Conservation (phyloP, 2,113 vertebrate genomes). For the Psilopogon haemacephalus region DNA sequence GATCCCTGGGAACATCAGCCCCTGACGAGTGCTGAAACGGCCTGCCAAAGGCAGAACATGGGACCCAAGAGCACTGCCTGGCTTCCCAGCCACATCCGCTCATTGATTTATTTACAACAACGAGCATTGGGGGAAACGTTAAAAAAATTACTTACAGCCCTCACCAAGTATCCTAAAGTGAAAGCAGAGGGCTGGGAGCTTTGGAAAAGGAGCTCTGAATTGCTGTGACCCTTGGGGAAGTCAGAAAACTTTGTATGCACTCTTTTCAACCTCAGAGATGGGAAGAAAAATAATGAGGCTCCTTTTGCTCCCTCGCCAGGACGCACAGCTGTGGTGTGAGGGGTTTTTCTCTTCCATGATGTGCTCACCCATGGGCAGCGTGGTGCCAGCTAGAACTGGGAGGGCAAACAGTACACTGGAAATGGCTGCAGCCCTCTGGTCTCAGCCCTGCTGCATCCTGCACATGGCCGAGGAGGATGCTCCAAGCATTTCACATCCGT, state of each 20-base stretch:
- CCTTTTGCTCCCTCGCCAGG: background rate
- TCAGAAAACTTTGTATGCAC: slow-evolving; percentile 2
- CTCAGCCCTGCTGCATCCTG: background rate
- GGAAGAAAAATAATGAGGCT: background rate
- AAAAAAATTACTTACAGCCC: slow-evolving; percentile 13
- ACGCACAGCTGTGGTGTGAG: fast-evolving
- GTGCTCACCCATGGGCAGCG: fast-evolving
- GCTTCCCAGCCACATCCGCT: slow-evolving; percentile 17
- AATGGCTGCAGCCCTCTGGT: background rate
- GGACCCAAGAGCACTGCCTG: background rate
- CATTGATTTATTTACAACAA: background rate
- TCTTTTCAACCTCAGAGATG: background rate
- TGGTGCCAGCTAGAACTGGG: background rate
- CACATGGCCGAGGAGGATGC: background rate
- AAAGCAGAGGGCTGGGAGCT: slow-evolving; percentile 11
- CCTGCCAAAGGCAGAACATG: slow-evolving; percentile 35
- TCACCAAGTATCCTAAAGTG: slow-evolving; percentile 16
- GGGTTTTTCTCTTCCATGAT: fast-evolving
- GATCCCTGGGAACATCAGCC: background rate
- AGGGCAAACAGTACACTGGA: background rate
- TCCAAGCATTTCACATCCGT: background rate
- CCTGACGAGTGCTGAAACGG: fast-evolving
- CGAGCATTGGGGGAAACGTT: background rate
- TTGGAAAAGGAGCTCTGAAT: background rate
- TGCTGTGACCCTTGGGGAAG: slow-evolving; percentile 15